Evolutionary conservation across 1,140 invertebrate species (phyloP).

Genomic region (Dryas iulia): DNA sequence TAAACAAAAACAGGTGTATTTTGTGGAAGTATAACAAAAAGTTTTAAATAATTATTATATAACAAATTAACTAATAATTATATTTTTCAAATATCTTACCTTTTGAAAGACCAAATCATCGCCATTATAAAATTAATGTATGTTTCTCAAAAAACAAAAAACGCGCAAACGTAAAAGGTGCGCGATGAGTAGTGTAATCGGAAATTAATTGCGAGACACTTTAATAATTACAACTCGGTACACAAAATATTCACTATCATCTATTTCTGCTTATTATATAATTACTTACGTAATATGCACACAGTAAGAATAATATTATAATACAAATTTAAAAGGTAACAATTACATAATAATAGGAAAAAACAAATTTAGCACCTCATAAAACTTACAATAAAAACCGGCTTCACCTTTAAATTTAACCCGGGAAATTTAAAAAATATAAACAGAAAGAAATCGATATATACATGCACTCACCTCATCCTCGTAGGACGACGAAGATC

Average conservation of each 20-base stretch:
- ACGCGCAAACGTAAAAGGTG: background rate
- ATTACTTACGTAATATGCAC: background rate
- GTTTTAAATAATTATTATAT: too few relatives aligned
- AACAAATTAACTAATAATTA: too few relatives aligned
- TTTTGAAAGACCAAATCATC: background rate
- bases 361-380: background rate
- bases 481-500: background rate
- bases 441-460: background rate
- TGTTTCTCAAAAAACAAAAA: background rate
- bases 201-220: background rate
- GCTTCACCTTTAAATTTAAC: background rate
- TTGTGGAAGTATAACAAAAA: too few relatives aligned
- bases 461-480: background rate
- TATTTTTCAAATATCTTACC: too few relatives aligned
- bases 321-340: background rate
- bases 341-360: background rate
- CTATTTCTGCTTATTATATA: background rate
- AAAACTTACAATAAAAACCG: background rate
- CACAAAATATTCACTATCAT: background rate
- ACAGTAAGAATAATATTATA: background rate
- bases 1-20: too few relatives aligned
- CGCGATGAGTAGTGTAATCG: background rate
- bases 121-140: background rate
- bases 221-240: too few relatives aligned
- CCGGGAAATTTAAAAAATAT: background rate